These are phyloP conservation scores for Mastomys natalensis DNA, from an alignment of 2,113 vertebrate genomes.

Conservation along the genomic window DNA sequence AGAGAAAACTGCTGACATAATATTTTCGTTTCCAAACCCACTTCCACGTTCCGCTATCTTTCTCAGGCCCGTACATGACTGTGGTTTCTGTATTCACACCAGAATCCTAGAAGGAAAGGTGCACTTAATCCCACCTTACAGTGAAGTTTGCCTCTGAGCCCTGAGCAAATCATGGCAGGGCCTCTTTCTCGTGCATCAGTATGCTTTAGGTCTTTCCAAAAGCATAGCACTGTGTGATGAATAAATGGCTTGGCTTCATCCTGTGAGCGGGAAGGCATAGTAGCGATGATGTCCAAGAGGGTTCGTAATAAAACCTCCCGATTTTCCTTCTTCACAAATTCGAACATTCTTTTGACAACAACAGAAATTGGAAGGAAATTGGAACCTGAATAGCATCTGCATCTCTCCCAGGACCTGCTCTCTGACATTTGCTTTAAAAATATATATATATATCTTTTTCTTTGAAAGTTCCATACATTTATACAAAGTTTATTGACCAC, in stretches of 20 bases:
- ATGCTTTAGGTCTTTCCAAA: conserved; percentile 1
- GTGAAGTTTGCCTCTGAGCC: background rate
- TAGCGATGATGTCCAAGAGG: background rate
- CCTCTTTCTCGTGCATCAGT: background rate
- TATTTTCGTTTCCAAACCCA: conserved; percentile 79
- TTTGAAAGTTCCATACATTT: background rate
- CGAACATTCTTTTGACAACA: background rate
- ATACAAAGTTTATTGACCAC: background rate
- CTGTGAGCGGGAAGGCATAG: background rate
- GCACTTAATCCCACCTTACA: conserved; percentile 33
- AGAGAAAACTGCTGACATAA: conserved; percentile 81
- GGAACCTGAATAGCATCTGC: background rate
- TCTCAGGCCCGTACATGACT: conserved; percentile 45
- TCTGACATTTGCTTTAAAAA: background rate
- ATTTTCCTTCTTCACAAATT: background rate
- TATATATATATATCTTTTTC: background rate
- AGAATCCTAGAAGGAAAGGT: conserved; percentile 64
- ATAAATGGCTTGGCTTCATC: background rate
- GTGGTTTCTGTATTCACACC: conserved; percentile 48
- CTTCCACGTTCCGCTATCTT: conserved; percentile 74
- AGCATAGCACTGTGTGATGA: background rate
- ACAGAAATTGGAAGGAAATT: conserved; percentile 38
- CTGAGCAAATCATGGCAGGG: background rate
- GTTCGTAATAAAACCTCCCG: background rate
- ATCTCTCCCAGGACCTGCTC: background rate